Percentiles rank a stretch among this genome's conserved stretches.
Conservation (phyloP, 2,888 invertebrate genomes). For the Erebia ligea region DNA sequence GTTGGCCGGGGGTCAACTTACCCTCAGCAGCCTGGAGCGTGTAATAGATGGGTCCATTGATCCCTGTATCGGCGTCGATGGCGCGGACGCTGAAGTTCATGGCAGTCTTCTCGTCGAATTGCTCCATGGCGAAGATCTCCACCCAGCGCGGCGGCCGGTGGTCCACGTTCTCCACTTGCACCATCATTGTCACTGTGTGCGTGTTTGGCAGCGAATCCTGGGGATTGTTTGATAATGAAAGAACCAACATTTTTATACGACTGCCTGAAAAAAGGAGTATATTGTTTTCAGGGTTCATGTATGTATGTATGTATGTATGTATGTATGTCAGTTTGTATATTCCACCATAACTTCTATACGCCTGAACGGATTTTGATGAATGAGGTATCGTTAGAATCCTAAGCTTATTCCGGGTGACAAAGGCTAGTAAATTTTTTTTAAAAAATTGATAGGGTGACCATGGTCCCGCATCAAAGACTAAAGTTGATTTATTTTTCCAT, state of each 20-base stretch:
- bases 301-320: too few relatives aligned
- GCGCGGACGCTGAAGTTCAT: constrained; percentile 76
- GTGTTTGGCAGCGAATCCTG: constrained; percentile 73
- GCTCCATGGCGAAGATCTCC: constrained; percentile 79
- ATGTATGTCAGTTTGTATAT: too few relatives aligned
- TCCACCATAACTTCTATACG: too few relatives aligned
- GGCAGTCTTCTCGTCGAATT: constrained; percentile 80
- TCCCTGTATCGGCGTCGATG: constrained; percentile 85
- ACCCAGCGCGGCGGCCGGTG: constrained; percentile 84
- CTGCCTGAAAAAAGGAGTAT: too few relatives aligned
- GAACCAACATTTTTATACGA: neutral
- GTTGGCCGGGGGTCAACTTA: constrained; percentile 82
- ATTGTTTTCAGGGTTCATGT: too few relatives aligned
- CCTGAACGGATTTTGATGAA: too few relatives aligned
- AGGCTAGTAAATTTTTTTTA: too few relatives aligned
- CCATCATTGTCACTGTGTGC: constrained; percentile 73
- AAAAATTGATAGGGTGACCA: too few relatives aligned
- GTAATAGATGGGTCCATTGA: constrained; percentile 81
- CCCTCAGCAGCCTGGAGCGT: constrained; percentile 66
- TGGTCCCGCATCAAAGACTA: too few relatives aligned
- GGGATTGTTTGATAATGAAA: constrained; percentile 12
- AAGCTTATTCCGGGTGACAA: too few relatives aligned
- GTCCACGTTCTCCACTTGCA: constrained; percentile 83
- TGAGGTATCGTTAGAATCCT: too few relatives aligned
- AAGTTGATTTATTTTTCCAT: too few relatives aligned